phyloP scores from a whole-genome alignment of 2,888 invertebrate species.

The Halictus quadricinctus region DNA sequence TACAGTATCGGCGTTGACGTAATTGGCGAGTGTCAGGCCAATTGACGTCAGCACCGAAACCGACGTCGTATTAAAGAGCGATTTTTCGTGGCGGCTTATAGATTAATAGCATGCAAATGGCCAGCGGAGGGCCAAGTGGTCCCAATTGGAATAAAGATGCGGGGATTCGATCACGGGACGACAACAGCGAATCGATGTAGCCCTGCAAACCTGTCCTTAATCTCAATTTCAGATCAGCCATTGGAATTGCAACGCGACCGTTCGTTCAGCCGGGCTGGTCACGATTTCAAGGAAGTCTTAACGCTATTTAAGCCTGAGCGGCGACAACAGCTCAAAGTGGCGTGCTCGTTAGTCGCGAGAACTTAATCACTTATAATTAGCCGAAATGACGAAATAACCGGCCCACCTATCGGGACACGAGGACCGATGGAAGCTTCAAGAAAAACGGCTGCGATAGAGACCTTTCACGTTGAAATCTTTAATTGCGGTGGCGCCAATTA shows the following conservation, averaged over 20 bases:
- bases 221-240: constrained; percentile 68
- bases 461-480: not conserved
- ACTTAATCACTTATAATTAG: constrained; percentile 80
- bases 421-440: not conserved
- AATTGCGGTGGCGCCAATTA: not conserved
- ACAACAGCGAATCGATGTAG: constrained; percentile 56
- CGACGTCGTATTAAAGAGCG: not conserved
- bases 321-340: constrained; percentile 42
- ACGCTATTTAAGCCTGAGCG: constrained; percentile 50
- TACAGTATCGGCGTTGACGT: not conserved
- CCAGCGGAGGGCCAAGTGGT: constrained; percentile 46
- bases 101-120: constrained; percentile 48
- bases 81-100: not conserved
- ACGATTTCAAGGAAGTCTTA: constrained; percentile 69
- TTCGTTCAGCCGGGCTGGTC: constrained; percentile 17
- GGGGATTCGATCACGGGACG: constrained; percentile 49
- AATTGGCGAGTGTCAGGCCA: not conserved
- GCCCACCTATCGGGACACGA: constrained; percentile 17
- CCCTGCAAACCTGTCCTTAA: constrained; percentile 52
- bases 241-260: constrained; percentile 57
- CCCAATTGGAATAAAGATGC: constrained; percentile 61
- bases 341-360: constrained; percentile 73
- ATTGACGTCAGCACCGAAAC: not conserved
- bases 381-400: constrained; percentile 79
- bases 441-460: not conserved